Base-by-base conservation (phyloP, 2,797 vertebrate species). In the Sebastes itinus region DNA sequence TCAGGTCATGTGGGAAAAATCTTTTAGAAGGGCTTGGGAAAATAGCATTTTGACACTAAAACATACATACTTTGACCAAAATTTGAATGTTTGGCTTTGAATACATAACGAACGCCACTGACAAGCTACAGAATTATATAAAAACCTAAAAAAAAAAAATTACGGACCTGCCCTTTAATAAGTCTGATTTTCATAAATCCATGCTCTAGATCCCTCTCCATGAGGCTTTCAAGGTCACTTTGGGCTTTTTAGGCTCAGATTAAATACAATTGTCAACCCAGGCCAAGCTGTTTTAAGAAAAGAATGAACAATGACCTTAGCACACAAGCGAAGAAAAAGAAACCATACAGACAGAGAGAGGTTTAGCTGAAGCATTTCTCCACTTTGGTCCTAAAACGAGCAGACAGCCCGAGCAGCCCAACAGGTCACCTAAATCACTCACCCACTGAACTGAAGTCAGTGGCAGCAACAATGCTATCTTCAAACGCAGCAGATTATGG, bases 401-500 rank as follows among this genome's bases (percentile, higher is more conserved):
- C 23, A 52, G 46, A 70, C 25, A 42, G 23, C 30, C 32, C 1
- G 0, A n/a, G 54, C 3, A 23, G 61, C 61, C 35, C 13, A 33
- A 59, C 63, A 63, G 58, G 60, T 33, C 73, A 75, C 60, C 27
- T 73, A 79, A 82, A 82, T 76, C 70, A 60, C 61, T 79, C 61
- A 71, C 13, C 33, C 67, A 61, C 70, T 77, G 27, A 83, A 75
- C 33, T 67, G 23, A 78, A 85, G 73, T 83, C 81, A 69, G 66
- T 81, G 68, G 75, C 75, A 23, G 73, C 66, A 80, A 81, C 72
- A 77, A 55, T 73, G 60, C 66, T 83, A 68, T 89, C 86, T 86
- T 69, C 54, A 83, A 84, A 78, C 71, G 63, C 49, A 60, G 52
- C 79, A 74, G 86, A 87, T 85, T 83, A 70, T 33, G 35, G 71